A percentile compares a stretch with the other conserved stretches of the same genome.
Evolutionary conservation across 2,797 vertebrate species (phyloP).

Genomic region (Lutjanus argentimaculatus): DNA sequence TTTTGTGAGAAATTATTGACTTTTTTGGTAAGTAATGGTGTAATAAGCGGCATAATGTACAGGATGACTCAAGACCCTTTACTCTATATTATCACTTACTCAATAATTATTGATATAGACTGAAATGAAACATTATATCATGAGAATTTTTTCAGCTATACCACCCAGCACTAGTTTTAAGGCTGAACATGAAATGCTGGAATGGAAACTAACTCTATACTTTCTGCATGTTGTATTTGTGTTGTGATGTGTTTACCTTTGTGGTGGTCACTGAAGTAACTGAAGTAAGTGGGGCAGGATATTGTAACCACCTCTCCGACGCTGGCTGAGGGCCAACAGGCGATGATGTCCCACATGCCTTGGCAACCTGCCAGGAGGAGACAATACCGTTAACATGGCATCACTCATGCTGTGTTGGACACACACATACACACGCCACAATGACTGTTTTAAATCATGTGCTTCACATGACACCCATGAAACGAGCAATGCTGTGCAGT

Average conservation of each 20-base stretch:
- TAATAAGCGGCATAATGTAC: no score
- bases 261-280: conserved; percentile 87
- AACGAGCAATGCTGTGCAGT: not conserved
- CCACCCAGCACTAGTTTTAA: no score
- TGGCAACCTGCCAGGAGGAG: conserved; percentile 87
- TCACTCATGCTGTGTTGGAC: conserved; percentile 6
- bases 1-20: no score
- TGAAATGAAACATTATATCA: no score
- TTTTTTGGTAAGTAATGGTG: no score
- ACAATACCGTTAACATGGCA: conserved; percentile 45
- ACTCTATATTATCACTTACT: no score
- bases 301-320: conserved; percentile 90
- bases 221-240: not conserved
- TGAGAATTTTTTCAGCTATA: no score
- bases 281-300: conserved; percentile 90
- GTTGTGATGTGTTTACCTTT: conserved; percentile 75
- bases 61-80: no score
- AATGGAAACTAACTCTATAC: no score
- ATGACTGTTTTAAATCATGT: conserved; percentile 19
- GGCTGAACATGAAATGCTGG: no score
- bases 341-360: conserved; percentile 94
- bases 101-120: no score
- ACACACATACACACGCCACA: not conserved
- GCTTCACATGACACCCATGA: not conserved
- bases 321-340: conserved; percentile 93